Percentiles rank a stretch among this genome's conserved stretches.
Evolutionary conservation across 2,888 invertebrate species (phyloP).

Genomic region (Cynaeus angustus): DNA sequence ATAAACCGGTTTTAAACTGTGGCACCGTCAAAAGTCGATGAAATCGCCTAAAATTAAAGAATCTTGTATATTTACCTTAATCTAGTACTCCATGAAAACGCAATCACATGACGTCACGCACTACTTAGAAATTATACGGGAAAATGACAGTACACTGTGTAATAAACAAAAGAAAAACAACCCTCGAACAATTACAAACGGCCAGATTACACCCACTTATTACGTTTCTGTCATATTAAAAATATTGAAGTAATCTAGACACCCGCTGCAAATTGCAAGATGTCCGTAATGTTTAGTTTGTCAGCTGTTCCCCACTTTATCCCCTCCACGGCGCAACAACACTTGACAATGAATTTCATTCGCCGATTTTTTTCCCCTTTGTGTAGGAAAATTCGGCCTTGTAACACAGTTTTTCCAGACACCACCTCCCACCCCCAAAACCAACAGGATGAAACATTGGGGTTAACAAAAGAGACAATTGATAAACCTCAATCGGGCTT

Average conservation of each 20-base stretch:
- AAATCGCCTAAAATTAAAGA: conserved; percentile 47
- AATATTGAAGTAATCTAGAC: conserved; percentile 59
- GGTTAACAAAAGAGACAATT: conserved; percentile 1
- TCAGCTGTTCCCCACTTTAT: conserved; percentile 70
- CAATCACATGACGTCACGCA: conserved; percentile 71
- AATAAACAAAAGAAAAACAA: conserved; percentile 60
- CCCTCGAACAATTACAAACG: conserved; percentile 56
- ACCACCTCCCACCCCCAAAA: conserved; percentile 2
- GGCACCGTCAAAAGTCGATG: not conserved
- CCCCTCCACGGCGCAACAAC: conserved; percentile 54
- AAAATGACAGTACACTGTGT: conserved; percentile 59
- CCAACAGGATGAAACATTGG: not conserved
- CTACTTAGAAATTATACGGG: conserved; percentile 65
- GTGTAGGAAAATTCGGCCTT: conserved; percentile 57
- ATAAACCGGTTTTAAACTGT: not conserved
- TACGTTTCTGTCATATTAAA: conserved; percentile 69
- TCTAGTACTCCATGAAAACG: conserved; percentile 68
- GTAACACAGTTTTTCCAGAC: conserved; percentile 54
- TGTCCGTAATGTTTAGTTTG: conserved; percentile 69
- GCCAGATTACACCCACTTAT: conserved; percentile 60
- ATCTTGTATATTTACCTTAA: conserved; percentile 67
- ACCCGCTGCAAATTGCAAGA: conserved; percentile 67
- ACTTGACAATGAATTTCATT: conserved; percentile 61
- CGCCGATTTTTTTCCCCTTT: conserved; percentile 58
- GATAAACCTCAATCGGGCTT: conserved; percentile 5